Evolutionary conservation across 2,888 invertebrate species (phyloP).

Genomic region (Neoitamus cyanurus): DNA sequence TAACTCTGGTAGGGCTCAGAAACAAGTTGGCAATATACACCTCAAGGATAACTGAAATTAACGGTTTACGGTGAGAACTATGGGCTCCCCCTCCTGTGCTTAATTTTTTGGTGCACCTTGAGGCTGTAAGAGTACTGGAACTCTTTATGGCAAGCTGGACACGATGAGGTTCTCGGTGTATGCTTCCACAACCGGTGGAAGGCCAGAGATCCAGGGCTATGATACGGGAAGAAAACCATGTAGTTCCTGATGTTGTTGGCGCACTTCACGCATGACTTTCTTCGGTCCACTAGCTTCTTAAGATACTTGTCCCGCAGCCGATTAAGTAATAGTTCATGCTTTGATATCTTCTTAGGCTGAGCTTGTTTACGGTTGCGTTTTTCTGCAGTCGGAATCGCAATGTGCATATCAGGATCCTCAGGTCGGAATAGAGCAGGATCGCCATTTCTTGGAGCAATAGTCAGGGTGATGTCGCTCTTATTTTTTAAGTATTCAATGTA

Average conservation of each 20-base stretch:
- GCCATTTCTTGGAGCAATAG: slow-evolving; percentile 61
- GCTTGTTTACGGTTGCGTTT: slow-evolving; percentile 66
- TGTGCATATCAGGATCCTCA: neutral
- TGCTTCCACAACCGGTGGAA: slow-evolving; percentile 70
- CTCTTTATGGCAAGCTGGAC: slow-evolving; percentile 58
- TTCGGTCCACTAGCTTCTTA: slow-evolving; percentile 62
- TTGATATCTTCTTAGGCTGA: slow-evolving; percentile 65
- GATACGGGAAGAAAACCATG: slow-evolving; percentile 63
- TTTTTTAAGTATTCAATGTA: slow-evolving; percentile 66
- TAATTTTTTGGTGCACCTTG: slow-evolving; percentile 60
- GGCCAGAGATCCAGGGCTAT: slow-evolving; percentile 67
- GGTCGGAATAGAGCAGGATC: neutral
- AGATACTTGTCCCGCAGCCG: slow-evolving; percentile 66
- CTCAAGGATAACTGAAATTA: neutral
- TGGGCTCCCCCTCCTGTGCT: slow-evolving; percentile 52
- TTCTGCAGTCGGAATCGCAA: slow-evolving; percentile 47
- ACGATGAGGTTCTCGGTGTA: slow-evolving; percentile 54
- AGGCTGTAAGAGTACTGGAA: slow-evolving; percentile 61
- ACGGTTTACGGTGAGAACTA: neutral
- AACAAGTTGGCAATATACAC: slow-evolving; percentile 2
- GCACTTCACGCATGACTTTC: slow-evolving; percentile 62
- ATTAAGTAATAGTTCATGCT: slow-evolving; percentile 61
- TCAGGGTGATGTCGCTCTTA: slow-evolving; percentile 65
- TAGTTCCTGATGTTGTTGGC: slow-evolving; percentile 43
- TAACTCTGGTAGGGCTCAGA: neutral